Base-by-base conservation (phyloP, 2,113 vertebrate species). In the Lepidothrix coronata region DNA sequence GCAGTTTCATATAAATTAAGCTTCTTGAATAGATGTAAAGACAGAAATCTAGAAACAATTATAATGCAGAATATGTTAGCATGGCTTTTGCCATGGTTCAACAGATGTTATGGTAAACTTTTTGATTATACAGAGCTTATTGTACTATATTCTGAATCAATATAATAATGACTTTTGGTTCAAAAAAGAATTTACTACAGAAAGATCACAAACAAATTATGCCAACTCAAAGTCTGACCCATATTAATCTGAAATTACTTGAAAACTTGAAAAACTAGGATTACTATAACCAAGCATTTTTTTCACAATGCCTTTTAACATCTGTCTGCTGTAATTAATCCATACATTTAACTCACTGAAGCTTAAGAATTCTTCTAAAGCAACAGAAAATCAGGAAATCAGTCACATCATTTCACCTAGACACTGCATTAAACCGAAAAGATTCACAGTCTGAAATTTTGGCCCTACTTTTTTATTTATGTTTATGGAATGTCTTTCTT, bases 261-360 rank as follows among this genome's bases (percentile, higher is more conserved):
- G 16, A 92, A 94, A 93, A 92, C 35, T 51, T 77, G n/a, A 88
- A 91, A 86, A 94, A 58, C 15, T 46, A 89, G 22, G 30, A 73
- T 85, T 88, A 76, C 31, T 49, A 49, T 27, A 85, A 85, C 13
- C 13, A 65, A 79, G 21, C 3, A 76, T 41, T 83, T 87, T 52
- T 72, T 33, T 1, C 37, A 31, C 21, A 55, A 23, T 70, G 22
- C 14, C 37, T 76, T 93, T 91, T 85, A 94, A 73, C 16, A 62
- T 75, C 52, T 79, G 41, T 52, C 82, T 73, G 13, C 31, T 86
- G 33, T 51, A 88, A 93, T 70, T 43, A 73, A 55, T 54, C 39
- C 14, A 10, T 28, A 74, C 31, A 25, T 66, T 88, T 77, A 59
- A 85, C 18, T 80, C 67, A 37, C 12, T 83, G 72, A 93, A 90